Conservation (phyloP, 2,888 invertebrate species). For the Drosophila nigritarsus region DNA sequence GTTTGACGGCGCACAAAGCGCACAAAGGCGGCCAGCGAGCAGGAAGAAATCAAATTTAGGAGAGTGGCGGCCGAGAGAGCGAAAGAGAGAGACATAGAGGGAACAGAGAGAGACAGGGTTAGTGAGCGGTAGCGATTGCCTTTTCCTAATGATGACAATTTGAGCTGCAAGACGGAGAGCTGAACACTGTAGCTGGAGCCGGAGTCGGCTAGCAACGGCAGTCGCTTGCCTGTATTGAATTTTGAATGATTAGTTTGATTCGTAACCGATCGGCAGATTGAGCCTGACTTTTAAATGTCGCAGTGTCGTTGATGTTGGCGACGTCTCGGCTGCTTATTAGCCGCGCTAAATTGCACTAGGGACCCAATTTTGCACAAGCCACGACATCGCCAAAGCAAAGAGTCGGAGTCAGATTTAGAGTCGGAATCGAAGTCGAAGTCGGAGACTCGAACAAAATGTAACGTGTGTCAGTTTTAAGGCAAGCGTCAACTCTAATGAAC, state of each 20-base stretch:
- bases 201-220: conserved; percentile 36
- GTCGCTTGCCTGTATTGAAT: conserved; percentile 72
- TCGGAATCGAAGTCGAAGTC: conserved; percentile 19
- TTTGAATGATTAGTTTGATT: conserved; percentile 83
- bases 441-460: conserved; percentile 67
- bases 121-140: conserved; percentile 76
- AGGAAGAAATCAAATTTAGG: conserved; percentile 79
- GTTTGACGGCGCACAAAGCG: conserved; percentile 78
- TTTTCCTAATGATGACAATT: conserved; percentile 83
- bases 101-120: conserved; percentile 22
- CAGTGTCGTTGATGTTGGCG: conserved; percentile 61
- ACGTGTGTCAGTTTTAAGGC: conserved; percentile 82
- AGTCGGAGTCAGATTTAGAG: conserved; percentile 33
- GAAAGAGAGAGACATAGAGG: conserved; percentile 12
- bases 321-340: conserved; percentile 80
- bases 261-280: conserved; percentile 80
- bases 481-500: conserved; percentile 82
- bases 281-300: conserved; percentile 81
- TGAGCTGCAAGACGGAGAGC: conserved; percentile 50
- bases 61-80: conserved; percentile 38
- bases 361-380: conserved; percentile 79
- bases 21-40: conserved; percentile 72
- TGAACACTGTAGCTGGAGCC: conserved; percentile 14
- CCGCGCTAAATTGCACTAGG: conserved; percentile 81
- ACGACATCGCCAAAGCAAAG: conserved; percentile 60